Evolutionary conservation across 2,888 invertebrate genomes (phyloP).

Genomic region (Antheraea assamensis): DNA sequence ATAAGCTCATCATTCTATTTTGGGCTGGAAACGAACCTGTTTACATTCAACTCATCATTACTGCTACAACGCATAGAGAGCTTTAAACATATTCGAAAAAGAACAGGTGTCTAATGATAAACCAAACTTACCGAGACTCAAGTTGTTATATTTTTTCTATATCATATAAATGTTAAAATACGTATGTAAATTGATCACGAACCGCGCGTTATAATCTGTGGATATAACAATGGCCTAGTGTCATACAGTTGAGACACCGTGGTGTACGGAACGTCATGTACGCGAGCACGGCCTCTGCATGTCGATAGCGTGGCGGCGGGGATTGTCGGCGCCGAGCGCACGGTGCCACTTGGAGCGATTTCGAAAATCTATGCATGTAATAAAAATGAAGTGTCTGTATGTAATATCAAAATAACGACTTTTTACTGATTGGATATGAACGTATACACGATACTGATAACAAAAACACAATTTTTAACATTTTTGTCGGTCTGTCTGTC

Average conservation of each 20-base stretch:
- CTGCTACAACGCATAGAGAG: background rate
- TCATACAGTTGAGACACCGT: conserved; percentile 28
- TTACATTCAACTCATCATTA: background rate
- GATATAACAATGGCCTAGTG: conserved; percentile 29
- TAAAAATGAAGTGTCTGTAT: background rate
- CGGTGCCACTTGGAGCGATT: conserved; percentile 28
- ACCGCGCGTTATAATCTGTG: conserved; percentile 12
- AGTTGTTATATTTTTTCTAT: background rate
- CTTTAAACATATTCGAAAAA: background rate
- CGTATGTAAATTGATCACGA: conserved; percentile 3
- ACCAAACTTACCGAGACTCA: background rate
- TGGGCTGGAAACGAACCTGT: background rate
- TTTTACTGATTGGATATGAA: too few species aligned
- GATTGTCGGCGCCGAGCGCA: conserved; percentile 42
- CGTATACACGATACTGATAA: too few species aligned
- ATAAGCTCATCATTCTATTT: background rate
- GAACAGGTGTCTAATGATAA: background rate
- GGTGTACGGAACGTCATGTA: conserved; percentile 38
- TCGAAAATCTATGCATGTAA: background rate
- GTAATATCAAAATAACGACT: too few species aligned
- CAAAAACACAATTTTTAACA: too few species aligned
- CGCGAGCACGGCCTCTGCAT: conserved; percentile 41
- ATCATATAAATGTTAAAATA: background rate
- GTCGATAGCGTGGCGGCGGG: conserved; percentile 44
- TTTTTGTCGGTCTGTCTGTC: too few species aligned